phyloP scores from a whole-genome alignment of 2,888 invertebrate genomes.

The Leptarthrus brevirostris region DNA sequence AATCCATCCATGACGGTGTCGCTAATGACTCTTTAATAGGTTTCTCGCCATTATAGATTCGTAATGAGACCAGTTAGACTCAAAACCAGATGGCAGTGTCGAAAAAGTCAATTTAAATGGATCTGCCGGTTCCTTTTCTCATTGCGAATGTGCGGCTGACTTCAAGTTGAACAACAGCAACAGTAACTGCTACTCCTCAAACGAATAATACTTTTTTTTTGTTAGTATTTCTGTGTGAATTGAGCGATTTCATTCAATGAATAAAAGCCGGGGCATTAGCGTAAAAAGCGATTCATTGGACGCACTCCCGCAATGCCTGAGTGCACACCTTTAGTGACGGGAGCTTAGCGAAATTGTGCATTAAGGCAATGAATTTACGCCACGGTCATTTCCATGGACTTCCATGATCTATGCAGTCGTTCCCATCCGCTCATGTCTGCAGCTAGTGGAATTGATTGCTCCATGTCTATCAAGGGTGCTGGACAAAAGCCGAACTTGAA shows the following conservation, averaged over 20 bases:
- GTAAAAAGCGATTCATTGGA: slow-evolving; percentile 33
- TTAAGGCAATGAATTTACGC: slow-evolving; percentile 25
- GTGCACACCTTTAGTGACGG: slow-evolving; percentile 19
- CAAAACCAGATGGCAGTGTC: neutral
- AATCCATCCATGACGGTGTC: slow-evolving; percentile 36
- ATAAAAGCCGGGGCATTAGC: neutral
- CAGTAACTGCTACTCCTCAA: neutral
- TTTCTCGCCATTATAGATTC: neutral
- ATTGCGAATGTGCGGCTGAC: neutral
- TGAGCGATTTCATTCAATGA: slow-evolving; percentile 4
- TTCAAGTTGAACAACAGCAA: too few species aligned
- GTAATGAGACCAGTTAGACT: slow-evolving; percentile 1
- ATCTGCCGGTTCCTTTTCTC: neutral
- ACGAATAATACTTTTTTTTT: neutral
- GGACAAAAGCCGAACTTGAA: neutral
- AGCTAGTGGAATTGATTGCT: slow-evolving; percentile 32
- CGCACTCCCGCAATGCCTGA: slow-evolving; percentile 17
- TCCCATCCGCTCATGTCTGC: neutral
- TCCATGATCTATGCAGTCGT: too few species aligned
- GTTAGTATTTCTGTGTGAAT: too few species aligned
- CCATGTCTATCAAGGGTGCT: neutral
- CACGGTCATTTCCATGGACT: neutral
- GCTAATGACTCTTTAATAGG: slow-evolving; percentile 40
- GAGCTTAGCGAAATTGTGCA: neutral
- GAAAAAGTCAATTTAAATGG: neutral